Evolutionary conservation across 2,888 invertebrate species (phyloP), one percentile per base, ranked within the genome.

Genomic region (Frankliniella fusca): DNA sequence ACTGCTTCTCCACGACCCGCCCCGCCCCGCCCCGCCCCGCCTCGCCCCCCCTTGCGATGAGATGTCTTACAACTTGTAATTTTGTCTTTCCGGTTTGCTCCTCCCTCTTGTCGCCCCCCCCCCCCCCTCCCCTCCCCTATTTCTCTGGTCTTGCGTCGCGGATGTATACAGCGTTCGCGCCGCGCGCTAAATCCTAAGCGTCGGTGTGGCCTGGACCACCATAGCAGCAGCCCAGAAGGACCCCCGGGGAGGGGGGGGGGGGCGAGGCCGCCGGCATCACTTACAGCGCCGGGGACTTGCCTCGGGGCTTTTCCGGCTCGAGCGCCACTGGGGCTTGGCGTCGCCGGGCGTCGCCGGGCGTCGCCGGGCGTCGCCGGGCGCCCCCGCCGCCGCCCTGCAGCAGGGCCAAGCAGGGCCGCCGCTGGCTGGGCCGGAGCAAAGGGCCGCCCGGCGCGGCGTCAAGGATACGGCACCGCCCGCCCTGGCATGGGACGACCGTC

Each of bases 61-160:
- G 61, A 61, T 61, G 61, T 61, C 61, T 61, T 61, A 61, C 61
- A 61, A 61, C 61, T 61, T 61, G 61, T 61, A 61, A 61, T 61
- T 61, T 61, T 61, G 38, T 38, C 61, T 61, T 61, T 61, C 15
- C 20, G 20, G n/a, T 18, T 10, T 38, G 61, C 15, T n/a, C 18
- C 54, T 61, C 61, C 61, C 18, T n/a, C 61, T n/a, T 11, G 20
- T n/a, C 20, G 20, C 15, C 61, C 20, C 61, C 0, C 20, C 20
- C 20, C 20, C 54, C 54, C 12, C 15, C 54, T 54, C 20, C 20
- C 10, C 54, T 20, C 15, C 50, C 18, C 8, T 54, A 54, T 54
- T n/a, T 15, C 20, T 61, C 61, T 61, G 20, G 38, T 38, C 38
- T 38, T 38, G 38, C 38, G 38, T 38, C 38, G 38, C 38, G 38